phyloP scores from a whole-genome alignment of 2,797 vertebrate genomes.

The Labroides dimidiatus region DNA sequence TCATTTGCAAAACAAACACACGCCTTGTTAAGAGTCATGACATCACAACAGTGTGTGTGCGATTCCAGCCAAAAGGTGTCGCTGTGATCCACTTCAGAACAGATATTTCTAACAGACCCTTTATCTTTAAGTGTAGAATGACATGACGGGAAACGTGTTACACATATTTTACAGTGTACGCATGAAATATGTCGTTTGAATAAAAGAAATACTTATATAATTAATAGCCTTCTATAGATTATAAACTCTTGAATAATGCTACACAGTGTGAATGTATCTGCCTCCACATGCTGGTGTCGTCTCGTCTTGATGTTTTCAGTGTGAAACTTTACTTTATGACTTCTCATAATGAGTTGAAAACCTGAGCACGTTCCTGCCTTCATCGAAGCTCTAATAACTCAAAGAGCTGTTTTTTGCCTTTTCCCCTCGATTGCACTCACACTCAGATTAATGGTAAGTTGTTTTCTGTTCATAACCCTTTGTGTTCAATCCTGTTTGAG shows the following conservation, averaged over 20 bases:
- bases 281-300: not conserved
- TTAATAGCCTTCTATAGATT: no score
- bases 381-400: conserved; percentile 43
- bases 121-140: not conserved
- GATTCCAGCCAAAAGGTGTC: no score
- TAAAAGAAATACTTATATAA: no score
- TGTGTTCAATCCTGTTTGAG: conserved; percentile 6
- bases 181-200: no score
- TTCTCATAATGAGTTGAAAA: conserved; percentile 31
- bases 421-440: conserved; percentile 38
- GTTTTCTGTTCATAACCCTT: conserved; percentile 26
- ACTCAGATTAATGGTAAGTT: conserved; percentile 18
- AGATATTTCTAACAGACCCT: no score
- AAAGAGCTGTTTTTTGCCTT: conserved; percentile 48
- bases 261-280: not conserved
- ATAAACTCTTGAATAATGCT: not conserved
- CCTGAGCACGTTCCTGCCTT: conserved; percentile 17
- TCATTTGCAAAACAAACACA: no score
- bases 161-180: not conserved
- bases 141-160: not conserved
- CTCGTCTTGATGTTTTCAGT: not conserved
- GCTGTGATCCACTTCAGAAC: no score
- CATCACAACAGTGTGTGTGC: no score
- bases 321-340: not conserved
- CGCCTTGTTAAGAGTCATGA: no score